Base-by-base conservation (phyloP, 2,888 invertebrate genomes). In the Tetragnatha montana region DNA sequence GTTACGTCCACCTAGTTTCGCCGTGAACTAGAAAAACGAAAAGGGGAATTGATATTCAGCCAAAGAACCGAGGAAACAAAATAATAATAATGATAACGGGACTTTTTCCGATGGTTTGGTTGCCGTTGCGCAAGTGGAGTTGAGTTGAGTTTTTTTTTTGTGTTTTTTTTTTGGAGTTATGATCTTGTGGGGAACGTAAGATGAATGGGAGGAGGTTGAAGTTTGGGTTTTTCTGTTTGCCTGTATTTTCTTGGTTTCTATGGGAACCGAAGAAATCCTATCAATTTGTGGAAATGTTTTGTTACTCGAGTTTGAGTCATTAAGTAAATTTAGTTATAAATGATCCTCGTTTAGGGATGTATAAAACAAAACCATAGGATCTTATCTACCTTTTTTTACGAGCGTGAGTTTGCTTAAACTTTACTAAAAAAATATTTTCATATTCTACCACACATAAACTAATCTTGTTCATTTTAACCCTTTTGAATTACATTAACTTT, bases 21-120 rank as follows among this genome's bases (percentile, higher is more conserved):
- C 89, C 89, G 81, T 89, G 89, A 89, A 89, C 89, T 89, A 89
- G 89, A 89, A 85, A 35, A 89, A 75, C 69, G 80, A 88, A 35
- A 68, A 75, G 69, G 51, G 76, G 81, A 89, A 84, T 75, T 70
- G 80, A 81, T 82, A 82, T 82, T 74, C 78, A 19, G 12, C 12
- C 35, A 60, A 60, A 17, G 60, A 60, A 60, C 17, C 17, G 17
- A 21, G 10, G n/a, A 75, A 75, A 50, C 75, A 75, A 75, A 75
- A 75, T 49, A 35, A 35, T 35, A 35, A 35, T 35, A 35, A 35
- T 35, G 4, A 35, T 35, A 10, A 10, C 60, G 8, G 60, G 35
- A 35, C 60, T 60, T 60, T 60, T 60, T 35, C 4, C 14, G 12
- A 17, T 60, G 35, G 35, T 8, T 60, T 60, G 12, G 60, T 60